A percentile compares a stretch with the other conserved stretches of the same genome.
These are phyloP conservation scores for Miniopterus natalensis DNA, from an alignment of 2,113 vertebrate genomes.

Conservation along the genomic window DNA sequence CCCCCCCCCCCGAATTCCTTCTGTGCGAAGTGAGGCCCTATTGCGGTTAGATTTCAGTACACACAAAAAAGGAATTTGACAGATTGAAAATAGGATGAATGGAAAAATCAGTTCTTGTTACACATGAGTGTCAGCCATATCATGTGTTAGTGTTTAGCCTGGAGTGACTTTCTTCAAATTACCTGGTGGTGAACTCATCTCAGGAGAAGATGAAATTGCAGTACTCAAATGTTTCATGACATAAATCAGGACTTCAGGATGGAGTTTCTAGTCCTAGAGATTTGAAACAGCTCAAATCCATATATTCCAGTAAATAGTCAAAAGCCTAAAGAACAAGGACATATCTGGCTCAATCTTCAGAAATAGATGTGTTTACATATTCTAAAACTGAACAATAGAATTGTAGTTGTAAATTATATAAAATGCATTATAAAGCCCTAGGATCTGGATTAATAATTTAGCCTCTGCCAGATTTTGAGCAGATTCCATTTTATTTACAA, in stretches of 20 bases:
- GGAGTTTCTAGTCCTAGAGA: neutral
- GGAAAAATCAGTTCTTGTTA: neutral
- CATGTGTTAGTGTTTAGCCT: neutral
- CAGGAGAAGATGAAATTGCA: constrained; percentile 5
- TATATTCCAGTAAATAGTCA: neutral
- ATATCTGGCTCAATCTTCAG: neutral
- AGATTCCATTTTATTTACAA: constrained; percentile 49
- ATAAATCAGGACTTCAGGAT: neutral
- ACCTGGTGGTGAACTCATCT: neutral
- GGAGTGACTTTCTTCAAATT: neutral
- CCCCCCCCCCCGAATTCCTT: rapidly evolving
- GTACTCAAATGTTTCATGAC: neutral
- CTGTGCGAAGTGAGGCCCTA: neutral
- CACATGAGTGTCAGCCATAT: neutral
- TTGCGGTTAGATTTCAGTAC: neutral
- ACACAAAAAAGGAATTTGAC: neutral
- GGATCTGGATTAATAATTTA: neutral
- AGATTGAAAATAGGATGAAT: neutral
- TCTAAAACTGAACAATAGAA: neutral
- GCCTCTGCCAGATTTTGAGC: neutral
- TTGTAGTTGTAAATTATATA: neutral
- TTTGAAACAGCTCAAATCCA: neutral
- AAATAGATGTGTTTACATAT: neutral
- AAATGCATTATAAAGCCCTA: neutral
- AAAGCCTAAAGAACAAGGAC: constrained; percentile 31